Evolutionary conservation across 2,888 invertebrate genomes (phyloP), one percentile per base, ranked within the genome.

Genomic region (Agrochola circellaris): DNA sequence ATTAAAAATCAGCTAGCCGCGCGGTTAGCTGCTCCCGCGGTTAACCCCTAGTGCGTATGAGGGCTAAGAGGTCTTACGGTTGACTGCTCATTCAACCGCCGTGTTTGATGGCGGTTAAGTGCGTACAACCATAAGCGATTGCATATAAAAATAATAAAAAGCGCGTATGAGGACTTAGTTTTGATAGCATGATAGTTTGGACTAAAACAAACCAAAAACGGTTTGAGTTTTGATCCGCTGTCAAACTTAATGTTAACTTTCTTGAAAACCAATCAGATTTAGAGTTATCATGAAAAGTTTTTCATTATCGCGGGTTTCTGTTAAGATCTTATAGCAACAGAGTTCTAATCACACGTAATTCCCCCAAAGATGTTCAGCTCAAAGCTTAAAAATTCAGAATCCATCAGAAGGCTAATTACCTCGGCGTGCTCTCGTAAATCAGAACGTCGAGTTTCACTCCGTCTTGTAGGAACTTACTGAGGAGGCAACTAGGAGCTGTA

Each of bases 371-470:
- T 62, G 71, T 71, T 69, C 17, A 54, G 72, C 61, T 73, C 71
- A 56, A 61, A 83, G 48, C 38, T 75, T 75, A 75, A 83, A 83
- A 79, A 83, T 83, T 73, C 84, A 73, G 79, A 69, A 79, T 26
- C 71, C 81, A 79, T 79, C 83, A 75, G 78, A 34, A 34, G 54
- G 23, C 65, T 83, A 83, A 83, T 83, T 83, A 83, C 81, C 45
- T 58, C 64, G 62, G 20, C 51, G 56, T 45, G 58, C 30, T 81
- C 79, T 79, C 62, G 72, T 69, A 72, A 73, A 75, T 79, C 79
- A 38, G 51, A 60, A 58, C 38, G 48, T 71, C 38, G 34, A 67
- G 51, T 65, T 67, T 61, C 13, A 23, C 17, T 81, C 8, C 48
- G 7, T 34, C 38, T 75, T 60, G 45, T 61, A n/a, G n/a, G n/a